Evolutionary conservation across 2,113 vertebrate species (phyloP).

Genomic region (Forbesichthys agassizii): DNA sequence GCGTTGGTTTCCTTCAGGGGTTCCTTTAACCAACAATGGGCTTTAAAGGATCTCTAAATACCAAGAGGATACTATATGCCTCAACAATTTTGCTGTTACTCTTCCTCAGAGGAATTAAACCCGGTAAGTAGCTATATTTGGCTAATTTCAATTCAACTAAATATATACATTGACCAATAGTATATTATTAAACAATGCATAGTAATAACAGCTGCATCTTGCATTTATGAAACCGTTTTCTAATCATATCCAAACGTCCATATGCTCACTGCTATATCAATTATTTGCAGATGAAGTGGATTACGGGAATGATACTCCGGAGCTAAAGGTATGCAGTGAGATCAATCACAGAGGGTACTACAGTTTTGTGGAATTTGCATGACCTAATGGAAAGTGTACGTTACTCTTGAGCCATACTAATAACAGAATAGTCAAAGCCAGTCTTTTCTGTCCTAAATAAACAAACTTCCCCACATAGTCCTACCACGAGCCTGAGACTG

Average conservation of each 20-base stretch:
- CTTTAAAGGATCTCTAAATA: constrained; percentile 41
- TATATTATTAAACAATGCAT: background rate
- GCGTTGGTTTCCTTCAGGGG: constrained; percentile 49
- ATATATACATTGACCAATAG: constrained; percentile 1
- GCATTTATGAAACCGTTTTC: background rate
- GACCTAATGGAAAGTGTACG: too few species aligned
- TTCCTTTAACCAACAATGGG: constrained; percentile 51
- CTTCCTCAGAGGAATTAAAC: constrained; percentile 40
- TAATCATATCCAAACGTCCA: background rate
- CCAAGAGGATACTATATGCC: constrained; percentile 41
- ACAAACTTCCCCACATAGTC: constrained; percentile 39
- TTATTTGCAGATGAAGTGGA: constrained; percentile 63
- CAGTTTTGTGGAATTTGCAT: too few species aligned
- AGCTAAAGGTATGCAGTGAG: constrained; percentile 58
- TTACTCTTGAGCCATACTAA: background rate
- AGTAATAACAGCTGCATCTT: background rate
- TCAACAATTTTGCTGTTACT: constrained; percentile 54
- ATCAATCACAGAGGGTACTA: background rate
- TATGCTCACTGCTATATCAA: background rate
- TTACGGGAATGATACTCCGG: constrained; percentile 52
- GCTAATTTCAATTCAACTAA: too few species aligned
- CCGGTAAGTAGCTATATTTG: constrained; percentile 61
- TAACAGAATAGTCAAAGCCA: background rate
- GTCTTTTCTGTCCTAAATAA: background rate
- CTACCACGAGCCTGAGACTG: constrained; percentile 65